phyloP scores from a whole-genome alignment of 1,140 invertebrate genomes.

The Aphaenogaster rudis region DNA sequence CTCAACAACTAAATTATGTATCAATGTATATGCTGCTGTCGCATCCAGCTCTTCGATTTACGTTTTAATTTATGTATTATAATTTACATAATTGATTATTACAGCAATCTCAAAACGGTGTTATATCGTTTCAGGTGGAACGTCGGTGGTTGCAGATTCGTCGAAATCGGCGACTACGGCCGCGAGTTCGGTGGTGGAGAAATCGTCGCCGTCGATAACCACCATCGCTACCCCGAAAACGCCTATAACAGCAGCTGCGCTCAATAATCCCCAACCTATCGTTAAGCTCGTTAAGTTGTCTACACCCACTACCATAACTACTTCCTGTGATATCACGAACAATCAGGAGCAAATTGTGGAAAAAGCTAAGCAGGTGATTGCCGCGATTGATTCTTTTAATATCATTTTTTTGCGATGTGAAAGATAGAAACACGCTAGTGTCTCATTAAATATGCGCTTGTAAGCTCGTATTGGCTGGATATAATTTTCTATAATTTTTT shows the following conservation, averaged over 20 bases:
- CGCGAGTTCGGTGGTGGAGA: conserved; percentile 67
- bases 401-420: neutral
- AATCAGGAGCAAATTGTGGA: conserved; percentile 94
- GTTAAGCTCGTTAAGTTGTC: conserved; percentile 86
- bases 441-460: neutral
- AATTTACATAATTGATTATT: neutral
- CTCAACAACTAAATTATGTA: neutral
- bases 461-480: neutral
- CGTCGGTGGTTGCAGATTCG: conserved; percentile 87
- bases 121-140: conserved; percentile 86
- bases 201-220: conserved; percentile 46
- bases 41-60: neutral
- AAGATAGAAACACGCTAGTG: neutral
- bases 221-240: conserved; percentile 76
- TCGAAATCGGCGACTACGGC: conserved; percentile 74
- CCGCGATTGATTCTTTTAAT: neutral
- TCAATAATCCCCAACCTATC: conserved; percentile 85
- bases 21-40: neutral
- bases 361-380: conserved; percentile 93
- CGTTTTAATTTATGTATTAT: neutral
- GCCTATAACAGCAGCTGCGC: conserved; percentile 60
- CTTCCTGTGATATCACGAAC: conserved; percentile 81
- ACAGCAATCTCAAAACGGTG: neutral
- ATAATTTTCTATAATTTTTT: neutral
- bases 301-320: conserved; percentile 80